These are phyloP conservation scores for Toxotes lorentzi DNA, from an alignment of 2,797 vertebrate genomes.

Conservation along the genomic window DNA sequence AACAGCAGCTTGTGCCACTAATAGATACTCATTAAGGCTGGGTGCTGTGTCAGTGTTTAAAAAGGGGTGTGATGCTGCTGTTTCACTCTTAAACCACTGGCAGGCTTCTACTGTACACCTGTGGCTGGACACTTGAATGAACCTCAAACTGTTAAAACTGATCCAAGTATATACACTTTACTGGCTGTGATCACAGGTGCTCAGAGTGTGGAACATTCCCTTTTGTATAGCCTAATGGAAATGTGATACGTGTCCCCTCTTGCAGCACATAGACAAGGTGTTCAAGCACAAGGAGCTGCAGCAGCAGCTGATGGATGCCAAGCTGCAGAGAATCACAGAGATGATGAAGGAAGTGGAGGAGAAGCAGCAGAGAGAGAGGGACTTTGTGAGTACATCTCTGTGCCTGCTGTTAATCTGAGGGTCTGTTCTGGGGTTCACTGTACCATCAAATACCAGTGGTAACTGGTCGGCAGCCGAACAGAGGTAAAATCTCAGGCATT, in stretches of 20 bases:
- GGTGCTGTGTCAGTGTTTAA: no score
- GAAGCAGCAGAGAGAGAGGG: constrained; percentile 94
- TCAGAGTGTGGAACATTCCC: not conserved
- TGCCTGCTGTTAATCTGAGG: not conserved
- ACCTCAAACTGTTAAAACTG: no score
- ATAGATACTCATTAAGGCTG: no score
- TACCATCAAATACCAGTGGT: not conserved
- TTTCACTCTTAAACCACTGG: no score
- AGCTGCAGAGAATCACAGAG: constrained; percentile 96
- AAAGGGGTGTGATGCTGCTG: no score
- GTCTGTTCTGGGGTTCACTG: not conserved
- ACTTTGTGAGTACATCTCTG: constrained; percentile 90
- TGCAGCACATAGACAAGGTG: constrained; percentile 97
- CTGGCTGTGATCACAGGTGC: no score
- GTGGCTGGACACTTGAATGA: no score
- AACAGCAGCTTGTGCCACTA: no score
- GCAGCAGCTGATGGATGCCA: constrained; percentile 97
- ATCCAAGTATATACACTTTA: no score
- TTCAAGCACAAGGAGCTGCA: constrained; percentile 99
- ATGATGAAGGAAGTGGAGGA: constrained; percentile 98
- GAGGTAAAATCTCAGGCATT: not conserved
- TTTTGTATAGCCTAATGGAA: not conserved
- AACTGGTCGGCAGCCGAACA: not conserved
- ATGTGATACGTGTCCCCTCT: not conserved
- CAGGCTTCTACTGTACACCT: no score